Evolutionary conservation across 2,797 vertebrate genomes (phyloP).

Genomic region (Leptodactylus fallax): DNA sequence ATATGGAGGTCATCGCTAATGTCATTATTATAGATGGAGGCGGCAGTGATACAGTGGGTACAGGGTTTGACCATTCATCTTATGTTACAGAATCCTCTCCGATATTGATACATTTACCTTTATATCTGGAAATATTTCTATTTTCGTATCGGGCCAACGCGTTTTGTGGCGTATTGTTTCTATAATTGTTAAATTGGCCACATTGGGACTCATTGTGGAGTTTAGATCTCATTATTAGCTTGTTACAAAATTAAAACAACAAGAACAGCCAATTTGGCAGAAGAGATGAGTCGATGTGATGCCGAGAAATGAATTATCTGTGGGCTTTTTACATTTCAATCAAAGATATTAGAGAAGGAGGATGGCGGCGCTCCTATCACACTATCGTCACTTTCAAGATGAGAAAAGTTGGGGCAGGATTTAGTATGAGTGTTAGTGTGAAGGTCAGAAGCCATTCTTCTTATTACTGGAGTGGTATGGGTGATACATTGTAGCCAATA

Average conservation of each 20-base stretch:
- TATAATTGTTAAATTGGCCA: conserved; percentile 52
- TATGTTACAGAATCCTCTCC: background rate
- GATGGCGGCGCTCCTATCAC: background rate
- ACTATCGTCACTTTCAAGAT: background rate
- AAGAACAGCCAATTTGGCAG: conserved; percentile 37
- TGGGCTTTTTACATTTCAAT: conserved; percentile 29
- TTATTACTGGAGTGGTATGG: background rate
- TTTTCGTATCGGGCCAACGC: background rate
- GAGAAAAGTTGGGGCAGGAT: background rate
- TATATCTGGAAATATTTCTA: background rate
- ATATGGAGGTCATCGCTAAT: background rate
- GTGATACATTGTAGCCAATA: background rate
- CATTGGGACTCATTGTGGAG: conserved; percentile 49
- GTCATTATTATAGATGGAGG: background rate
- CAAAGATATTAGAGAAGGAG: conserved; percentile 32
- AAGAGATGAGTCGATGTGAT: conserved; percentile 43
- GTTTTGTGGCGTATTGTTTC: background rate
- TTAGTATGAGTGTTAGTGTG: background rate
- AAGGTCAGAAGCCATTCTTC: background rate
- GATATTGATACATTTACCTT: background rate
- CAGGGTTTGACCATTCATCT: background rate
- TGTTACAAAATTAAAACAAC: conserved; percentile 49
- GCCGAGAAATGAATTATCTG: conserved; percentile 38
- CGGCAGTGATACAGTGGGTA: background rate
- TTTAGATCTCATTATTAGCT: conserved; percentile 56